These are phyloP conservation scores for Eucera pruinosa DNA, from an alignment of 2,888 invertebrate species.

Conservation along the genomic window DNA sequence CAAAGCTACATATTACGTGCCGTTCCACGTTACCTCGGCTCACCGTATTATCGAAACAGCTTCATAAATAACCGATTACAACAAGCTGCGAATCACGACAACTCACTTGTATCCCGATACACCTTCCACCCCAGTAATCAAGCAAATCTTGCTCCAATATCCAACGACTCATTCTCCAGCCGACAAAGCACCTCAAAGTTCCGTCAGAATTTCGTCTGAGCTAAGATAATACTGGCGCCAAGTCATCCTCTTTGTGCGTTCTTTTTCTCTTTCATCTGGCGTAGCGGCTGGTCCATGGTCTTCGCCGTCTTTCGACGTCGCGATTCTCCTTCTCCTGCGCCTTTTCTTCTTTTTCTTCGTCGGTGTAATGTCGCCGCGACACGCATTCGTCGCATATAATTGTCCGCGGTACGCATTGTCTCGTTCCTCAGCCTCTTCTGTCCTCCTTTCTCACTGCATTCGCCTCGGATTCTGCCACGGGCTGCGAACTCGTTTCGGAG, in stretches of 20 bases:
- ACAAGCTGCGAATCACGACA: not conserved
- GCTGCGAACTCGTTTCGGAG: conserved; percentile 54
- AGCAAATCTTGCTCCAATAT: not conserved
- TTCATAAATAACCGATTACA: too few relatives aligned
- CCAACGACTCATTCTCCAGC: conserved; percentile 4
- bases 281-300: conserved; percentile 24
- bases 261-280: conserved; percentile 43
- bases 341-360: too few relatives aligned
- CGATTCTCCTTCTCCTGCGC: conserved; percentile 23
- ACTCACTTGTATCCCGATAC: not conserved
- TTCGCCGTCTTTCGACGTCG: conserved; percentile 37
- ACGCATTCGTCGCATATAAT: conserved; percentile 79
- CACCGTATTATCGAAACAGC: too few relatives aligned
- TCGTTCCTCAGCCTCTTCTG: conserved; percentile 42
- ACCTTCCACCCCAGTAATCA: not conserved
- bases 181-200: conserved; percentile 52
- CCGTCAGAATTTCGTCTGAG: conserved; percentile 67
- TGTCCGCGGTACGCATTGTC: conserved; percentile 74
- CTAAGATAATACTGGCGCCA: conserved; percentile 73
- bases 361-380: conserved; percentile 69
- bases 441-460: conserved; percentile 8
- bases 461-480: conserved; percentile 34
- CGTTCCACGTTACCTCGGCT: too few relatives aligned
- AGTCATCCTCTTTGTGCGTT: conserved; percentile 45
- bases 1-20: too few relatives aligned